A percentile compares a stretch with the other conserved stretches of the same genome.
Evolutionary conservation across 2,888 invertebrate genomes (phyloP).

Genomic region (Asteroscopus sphinx): DNA sequence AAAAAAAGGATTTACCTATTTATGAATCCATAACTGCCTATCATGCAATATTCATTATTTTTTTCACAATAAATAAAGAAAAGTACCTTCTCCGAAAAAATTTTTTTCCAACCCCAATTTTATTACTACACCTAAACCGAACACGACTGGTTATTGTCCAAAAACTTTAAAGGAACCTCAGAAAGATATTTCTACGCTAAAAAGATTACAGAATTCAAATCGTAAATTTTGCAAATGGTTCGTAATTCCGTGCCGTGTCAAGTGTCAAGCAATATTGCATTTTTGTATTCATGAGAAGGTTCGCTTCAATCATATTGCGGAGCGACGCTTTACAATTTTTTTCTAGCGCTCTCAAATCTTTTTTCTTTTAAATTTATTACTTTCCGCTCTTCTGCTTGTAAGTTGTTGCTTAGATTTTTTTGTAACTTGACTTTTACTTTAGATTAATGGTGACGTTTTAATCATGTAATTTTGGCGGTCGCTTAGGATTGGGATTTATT

Average conservation of each 20-base stretch:
- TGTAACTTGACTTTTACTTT: constrained; percentile 29
- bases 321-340: constrained; percentile 39
- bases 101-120: constrained; percentile 5
- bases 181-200: constrained; percentile 30
- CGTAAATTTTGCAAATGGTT: constrained; percentile 52
- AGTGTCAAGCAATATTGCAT: constrained; percentile 65
- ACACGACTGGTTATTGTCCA: constrained; percentile 41
- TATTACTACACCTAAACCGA: constrained; percentile 22
- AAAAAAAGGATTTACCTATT: too few relatives aligned
- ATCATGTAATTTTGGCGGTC: constrained; percentile 31
- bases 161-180: constrained; percentile 34
- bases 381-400: constrained; percentile 49
- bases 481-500: constrained; percentile 23
- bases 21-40: too few relatives aligned
- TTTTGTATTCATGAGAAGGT: constrained; percentile 61
- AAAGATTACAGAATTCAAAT: constrained; percentile 55
- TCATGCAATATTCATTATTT: too few relatives aligned
- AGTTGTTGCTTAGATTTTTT: constrained; percentile 47
- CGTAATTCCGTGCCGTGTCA: constrained; percentile 56
- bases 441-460: constrained; percentile 41
- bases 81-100: too few relatives aligned
- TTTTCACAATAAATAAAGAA: background rate
- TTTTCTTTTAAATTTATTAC: constrained; percentile 58
- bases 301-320: constrained; percentile 61
- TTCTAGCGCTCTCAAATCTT: constrained; percentile 50